These are phyloP conservation scores for Erpornis zantholeuca DNA, from an alignment of 2,113 vertebrate species.

Conservation along the genomic window DNA sequence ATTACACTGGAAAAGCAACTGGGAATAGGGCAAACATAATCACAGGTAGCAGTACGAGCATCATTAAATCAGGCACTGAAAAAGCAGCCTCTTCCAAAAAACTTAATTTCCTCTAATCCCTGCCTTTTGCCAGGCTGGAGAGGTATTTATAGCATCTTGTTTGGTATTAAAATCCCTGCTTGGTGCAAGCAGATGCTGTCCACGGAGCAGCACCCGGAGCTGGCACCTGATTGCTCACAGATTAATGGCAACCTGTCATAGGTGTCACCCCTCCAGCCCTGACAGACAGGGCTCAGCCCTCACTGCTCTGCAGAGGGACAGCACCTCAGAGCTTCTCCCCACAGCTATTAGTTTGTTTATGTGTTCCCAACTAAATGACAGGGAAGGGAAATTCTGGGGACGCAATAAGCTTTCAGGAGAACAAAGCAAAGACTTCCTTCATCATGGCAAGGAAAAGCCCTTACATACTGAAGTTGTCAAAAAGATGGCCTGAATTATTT, in stretches of 20 bases:
- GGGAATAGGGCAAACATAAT: slow-evolving; percentile 6
- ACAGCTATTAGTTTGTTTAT: neutral
- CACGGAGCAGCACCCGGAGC: rapidly evolving
- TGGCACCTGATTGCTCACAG: neutral
- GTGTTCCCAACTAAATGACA: neutral
- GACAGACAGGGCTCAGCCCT: neutral
- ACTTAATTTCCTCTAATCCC: neutral
- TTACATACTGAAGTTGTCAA: neutral
- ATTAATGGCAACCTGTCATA: neutral
- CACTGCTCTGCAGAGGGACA: neutral
- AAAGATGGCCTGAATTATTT: neutral
- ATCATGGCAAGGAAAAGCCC: neutral
- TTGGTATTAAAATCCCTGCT: neutral
- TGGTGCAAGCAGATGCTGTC: neutral
- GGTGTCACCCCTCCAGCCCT: neutral
- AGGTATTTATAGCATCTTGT: neutral
- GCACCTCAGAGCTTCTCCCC: neutral
- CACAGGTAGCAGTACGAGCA: neutral
- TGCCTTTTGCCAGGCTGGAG: neutral
- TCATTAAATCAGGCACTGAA: neutral
- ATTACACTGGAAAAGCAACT: neutral
- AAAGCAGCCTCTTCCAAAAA: neutral
- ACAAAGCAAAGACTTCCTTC: neutral
- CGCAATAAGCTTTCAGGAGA: neutral
- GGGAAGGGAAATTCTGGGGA: neutral